phyloP scores from a whole-genome alignment of 2,888 invertebrate species.

The Operophtera brumata region DNA sequence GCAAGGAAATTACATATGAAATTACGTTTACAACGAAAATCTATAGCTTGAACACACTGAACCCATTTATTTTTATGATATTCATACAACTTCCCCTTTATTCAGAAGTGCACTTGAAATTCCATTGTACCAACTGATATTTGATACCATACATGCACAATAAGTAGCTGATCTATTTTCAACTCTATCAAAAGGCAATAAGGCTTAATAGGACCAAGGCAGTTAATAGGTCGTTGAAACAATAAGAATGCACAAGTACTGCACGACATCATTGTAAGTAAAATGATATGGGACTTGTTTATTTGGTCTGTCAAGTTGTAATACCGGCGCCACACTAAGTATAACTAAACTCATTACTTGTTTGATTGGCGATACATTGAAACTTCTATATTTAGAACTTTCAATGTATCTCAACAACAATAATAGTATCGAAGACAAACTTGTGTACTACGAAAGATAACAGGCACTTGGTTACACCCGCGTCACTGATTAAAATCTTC shows the following conservation, averaged over 20 bases:
- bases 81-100: background rate
- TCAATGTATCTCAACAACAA: too few relatives aligned
- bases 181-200: background rate
- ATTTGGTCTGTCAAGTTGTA: background rate
- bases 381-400: too few relatives aligned
- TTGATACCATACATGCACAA: background rate
- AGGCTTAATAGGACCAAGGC: background rate
- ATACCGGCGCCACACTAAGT: background rate
- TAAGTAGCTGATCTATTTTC: background rate
- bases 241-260: background rate
- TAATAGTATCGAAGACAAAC: background rate
- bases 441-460: too few relatives aligned
- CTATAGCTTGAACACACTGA: too few relatives aligned
- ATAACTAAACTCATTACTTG: background rate
- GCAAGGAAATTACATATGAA: too few relatives aligned
- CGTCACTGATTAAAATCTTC: too few relatives aligned
- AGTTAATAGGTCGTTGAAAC: background rate
- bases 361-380: background rate
- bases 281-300: slow-evolving; percentile 3
- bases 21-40: too few relatives aligned
- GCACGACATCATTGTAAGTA: background rate
- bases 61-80: background rate
- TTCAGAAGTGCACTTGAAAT: background rate
- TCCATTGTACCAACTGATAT: background rate
- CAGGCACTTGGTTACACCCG: too few relatives aligned